Evolutionary conservation across 2,113 vertebrate genomes (phyloP).

Genomic region (Tamias sibiricus): DNA sequence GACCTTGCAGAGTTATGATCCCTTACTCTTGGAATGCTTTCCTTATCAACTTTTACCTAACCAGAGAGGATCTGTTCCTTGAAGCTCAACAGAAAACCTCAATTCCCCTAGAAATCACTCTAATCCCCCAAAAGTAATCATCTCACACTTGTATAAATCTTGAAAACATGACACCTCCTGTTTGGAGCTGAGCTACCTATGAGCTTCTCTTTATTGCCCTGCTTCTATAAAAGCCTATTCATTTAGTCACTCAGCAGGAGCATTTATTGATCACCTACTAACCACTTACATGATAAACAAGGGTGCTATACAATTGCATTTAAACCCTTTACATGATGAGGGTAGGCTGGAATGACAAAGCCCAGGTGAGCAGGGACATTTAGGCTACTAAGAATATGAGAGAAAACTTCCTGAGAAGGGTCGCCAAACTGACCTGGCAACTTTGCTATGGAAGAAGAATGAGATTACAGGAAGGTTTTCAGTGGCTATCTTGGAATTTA

Average conservation of each 20-base stretch:
- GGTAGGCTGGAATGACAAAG: background rate
- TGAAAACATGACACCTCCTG: background rate
- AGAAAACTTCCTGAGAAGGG: background rate
- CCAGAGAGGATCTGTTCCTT: background rate
- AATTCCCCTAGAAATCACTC: background rate
- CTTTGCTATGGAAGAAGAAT: background rate
- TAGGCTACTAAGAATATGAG: background rate
- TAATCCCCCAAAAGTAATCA: background rate
- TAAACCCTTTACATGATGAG: background rate
- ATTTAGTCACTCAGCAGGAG: background rate
- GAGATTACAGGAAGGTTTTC: background rate
- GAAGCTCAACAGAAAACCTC: background rate
- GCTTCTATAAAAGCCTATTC: background rate
- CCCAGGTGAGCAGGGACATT: background rate
- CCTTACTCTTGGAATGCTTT: background rate
- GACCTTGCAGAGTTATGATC: background rate
- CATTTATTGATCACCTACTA: background rate
- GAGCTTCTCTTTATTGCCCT: background rate
- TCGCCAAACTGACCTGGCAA: fast-evolving
- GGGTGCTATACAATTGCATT: background rate
- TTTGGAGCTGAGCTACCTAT: background rate
- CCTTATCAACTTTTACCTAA: background rate
- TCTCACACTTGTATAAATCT: background rate
- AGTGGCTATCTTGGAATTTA: background rate
- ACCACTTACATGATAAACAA: background rate